Evolutionary conservation across 2,888 invertebrate genomes (phyloP), one percentile per base, ranked within the genome.

Genomic region (Callimorpha dominula): DNA sequence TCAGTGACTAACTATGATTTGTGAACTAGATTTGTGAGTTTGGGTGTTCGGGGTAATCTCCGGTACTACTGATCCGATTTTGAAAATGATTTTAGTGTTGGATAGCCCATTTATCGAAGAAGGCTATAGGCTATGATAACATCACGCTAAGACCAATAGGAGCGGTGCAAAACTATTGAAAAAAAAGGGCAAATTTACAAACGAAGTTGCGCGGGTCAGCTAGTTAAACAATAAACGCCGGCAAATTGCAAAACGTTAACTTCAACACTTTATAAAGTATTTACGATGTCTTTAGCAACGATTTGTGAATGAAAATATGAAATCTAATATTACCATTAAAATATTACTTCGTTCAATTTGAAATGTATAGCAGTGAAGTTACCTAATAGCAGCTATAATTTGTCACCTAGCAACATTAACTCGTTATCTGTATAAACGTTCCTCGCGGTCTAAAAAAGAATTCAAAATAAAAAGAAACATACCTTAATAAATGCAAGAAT

Each of bases 401-500:
- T 75, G 63, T 72, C 74, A 76, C 68, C 65, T 65, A 20, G 68
- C 50, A 71, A 69, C 46, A 65, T 65, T n/a, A 42, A 78, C 2
- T 65, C 50, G 50, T 43, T 40, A 65, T 65, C 15, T 8, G 15
- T 57, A 31, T 68, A 52, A 78, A 77, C 70, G 70, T 67, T 65
- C 20, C 65, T 31, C 31, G 2, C 31, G 2, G 31, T 31, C 31
- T 31, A 31, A 75, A 79, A 81, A 81, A 65, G 71, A 77, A 77
- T 78, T 49, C 72, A 78, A 82, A 81, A 78, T 77, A 79, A 83
- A 85, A 80, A 79, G 72, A 79, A 68, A 73, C 70, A 78, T 76
- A 76, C 57, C 20, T 60, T 83, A 83, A 77, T 80, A 78, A 82
- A 87, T 87, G 85, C 84, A 86, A 77, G 84, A 84, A 85, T 83